Base-by-base conservation (phyloP, 2,113 vertebrate genomes). In the Pelodiscus sinensis region DNA sequence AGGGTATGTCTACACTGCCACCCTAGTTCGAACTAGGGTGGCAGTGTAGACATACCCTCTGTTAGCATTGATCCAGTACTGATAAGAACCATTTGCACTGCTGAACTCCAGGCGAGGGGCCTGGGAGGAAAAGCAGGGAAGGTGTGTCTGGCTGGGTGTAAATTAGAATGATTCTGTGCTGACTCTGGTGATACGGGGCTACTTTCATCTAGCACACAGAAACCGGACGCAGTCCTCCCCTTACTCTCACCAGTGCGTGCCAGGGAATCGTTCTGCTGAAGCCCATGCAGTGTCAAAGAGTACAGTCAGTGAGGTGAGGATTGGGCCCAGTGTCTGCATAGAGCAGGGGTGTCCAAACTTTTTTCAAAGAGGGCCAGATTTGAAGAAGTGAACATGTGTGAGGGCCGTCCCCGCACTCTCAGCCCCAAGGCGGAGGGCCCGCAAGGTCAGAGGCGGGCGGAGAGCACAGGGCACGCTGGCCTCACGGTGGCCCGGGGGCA, bases 311-410 rank as follows among this genome's bases (percentile, higher is more conserved):
- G 92, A 82, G 82, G 87, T 94, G 92, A 90, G 94, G 96, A 95
- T 54, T 89, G 92, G 90, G 94, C 90, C 93, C 95, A 93, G 87
- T 97, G 96, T 94, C 96, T 94, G 87, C 93, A 94, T 93, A 94
- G 22, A 3, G 84, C n/a, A n/a, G n/a, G n/a, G n/a, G n/a, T n/a
- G n/a, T n/a, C n/a, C n/a, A n/a, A n/a, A n/a, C n/a, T n/a, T n/a
- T n/a, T n/a, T n/a, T n/a, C n/a, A n/a, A n/a, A n/a, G n/a, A n/a
- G n/a, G n/a, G n/a, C n/a, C n/a, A n/a, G n/a, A n/a, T n/a, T n/a
- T n/a, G n/a, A n/a, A n/a, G n/a, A n/a, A n/a, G n/a, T n/a, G n/a
- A n/a, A n/a, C n/a, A n/a, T n/a, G n/a, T n/a, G n/a, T n/a, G n/a
- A n/a, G n/a, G n/a, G n/a, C n/a, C n/a, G n/a, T n/a, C n/a, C n/a